Conservation (phyloP, 2,113 vertebrate species). For the Corydoras sp. region DNA sequence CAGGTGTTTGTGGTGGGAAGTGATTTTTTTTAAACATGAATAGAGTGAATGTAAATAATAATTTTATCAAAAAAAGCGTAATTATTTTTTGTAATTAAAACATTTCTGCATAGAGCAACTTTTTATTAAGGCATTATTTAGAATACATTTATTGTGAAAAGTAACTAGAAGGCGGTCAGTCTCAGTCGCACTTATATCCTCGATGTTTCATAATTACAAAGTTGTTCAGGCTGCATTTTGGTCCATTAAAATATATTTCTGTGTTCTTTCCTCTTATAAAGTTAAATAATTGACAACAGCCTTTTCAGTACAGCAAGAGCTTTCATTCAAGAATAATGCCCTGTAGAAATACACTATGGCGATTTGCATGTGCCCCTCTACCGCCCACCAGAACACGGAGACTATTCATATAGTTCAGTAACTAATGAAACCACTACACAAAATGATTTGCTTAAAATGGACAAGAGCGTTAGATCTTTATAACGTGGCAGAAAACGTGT, state of each 20-base stretch:
- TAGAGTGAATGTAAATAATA: too few species aligned
- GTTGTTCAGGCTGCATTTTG: too few species aligned
- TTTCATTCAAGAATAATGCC: conserved; percentile 36
- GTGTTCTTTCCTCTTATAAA: conserved; percentile 31
- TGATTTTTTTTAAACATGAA: too few species aligned
- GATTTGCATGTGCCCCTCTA: conserved; percentile 43
- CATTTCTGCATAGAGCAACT: too few species aligned
- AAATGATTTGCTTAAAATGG: conserved; percentile 40
- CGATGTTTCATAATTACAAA: too few species aligned
- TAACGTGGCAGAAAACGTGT: background rate
- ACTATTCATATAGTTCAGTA: conserved; percentile 30
- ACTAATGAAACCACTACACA: conserved; percentile 9
- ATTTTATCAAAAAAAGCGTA: too few species aligned
- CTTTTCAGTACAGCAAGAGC: conserved; percentile 35
- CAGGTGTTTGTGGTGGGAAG: too few species aligned
- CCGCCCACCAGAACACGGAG: conserved; percentile 17
- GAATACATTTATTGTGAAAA: too few species aligned
- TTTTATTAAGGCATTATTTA: too few species aligned
- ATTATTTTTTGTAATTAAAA: too few species aligned
- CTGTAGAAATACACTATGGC: conserved; percentile 37
- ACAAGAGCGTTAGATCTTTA: conserved; percentile 15
- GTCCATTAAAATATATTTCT: conserved; percentile 25
- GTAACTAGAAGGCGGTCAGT: too few species aligned
- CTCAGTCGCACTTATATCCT: too few species aligned
- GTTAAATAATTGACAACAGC: conserved; percentile 36